These are phyloP conservation scores for Agrotis ipsilon DNA, from an alignment of 2,888 invertebrate genomes.

Conservation along the genomic window DNA sequence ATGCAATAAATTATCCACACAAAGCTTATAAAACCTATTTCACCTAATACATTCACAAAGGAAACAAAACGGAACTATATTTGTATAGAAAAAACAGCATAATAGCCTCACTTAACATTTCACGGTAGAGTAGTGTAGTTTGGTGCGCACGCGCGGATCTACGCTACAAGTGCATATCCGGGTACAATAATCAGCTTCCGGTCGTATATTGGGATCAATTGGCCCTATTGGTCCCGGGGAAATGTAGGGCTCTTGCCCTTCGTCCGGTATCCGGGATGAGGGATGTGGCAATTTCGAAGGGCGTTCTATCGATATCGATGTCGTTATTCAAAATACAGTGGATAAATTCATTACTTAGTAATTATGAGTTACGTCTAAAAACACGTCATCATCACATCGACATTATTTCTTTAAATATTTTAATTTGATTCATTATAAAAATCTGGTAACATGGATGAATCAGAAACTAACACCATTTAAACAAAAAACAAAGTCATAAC, in stretches of 20 bases:
- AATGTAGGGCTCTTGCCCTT: conserved; percentile 79
- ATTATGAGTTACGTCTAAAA: too few species aligned
- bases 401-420: too few species aligned
- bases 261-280: conserved; percentile 77
- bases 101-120: conserved; percentile 61
- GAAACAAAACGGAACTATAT: conserved; percentile 58
- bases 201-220: conserved; percentile 81
- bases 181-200: conserved; percentile 80
- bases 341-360: too few species aligned
- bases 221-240: conserved; percentile 68
- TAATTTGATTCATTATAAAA: too few species aligned
- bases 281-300: conserved; percentile 54
- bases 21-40: conserved; percentile 39
- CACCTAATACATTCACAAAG: conserved; percentile 48
- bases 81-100: conserved; percentile 60
- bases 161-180: conserved; percentile 83
- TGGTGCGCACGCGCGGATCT: conserved; percentile 65
- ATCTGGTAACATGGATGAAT: not conserved
- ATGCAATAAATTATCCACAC: conserved; percentile 23
- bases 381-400: too few species aligned
- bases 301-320: conserved; percentile 16
- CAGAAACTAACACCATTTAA: not conserved
- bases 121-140: conserved; percentile 60
- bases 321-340: too few species aligned
- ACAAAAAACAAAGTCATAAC: conserved; percentile 12